A percentile compares a stretch with the other conserved stretches of the same genome.
These are phyloP conservation scores for Turritopsis rubra DNA, from an alignment of 30 jellyfish, hydroid and myxozoan species.

Conservation along the genomic window DNA sequence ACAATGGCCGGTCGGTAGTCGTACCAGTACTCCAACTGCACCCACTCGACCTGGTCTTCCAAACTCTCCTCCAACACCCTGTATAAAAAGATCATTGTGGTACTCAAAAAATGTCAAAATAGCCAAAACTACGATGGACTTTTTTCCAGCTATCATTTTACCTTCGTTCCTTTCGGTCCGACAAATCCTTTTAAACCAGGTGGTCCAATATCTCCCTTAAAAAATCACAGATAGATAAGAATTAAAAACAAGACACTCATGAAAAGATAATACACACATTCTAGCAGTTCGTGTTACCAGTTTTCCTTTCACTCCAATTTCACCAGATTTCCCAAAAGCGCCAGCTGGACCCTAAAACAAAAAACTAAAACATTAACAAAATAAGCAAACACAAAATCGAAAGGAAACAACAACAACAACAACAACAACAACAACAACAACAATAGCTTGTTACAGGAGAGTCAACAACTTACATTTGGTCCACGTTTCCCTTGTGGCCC, in stretches of 20 bases:
- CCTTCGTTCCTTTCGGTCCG: conserved; percentile 6
- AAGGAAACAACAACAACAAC: background rate
- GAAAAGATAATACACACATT: background rate
- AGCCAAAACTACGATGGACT: no score
- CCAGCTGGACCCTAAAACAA: conserved; percentile 60
- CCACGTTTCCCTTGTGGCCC: conserved; percentile 47
- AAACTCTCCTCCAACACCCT: background rate
- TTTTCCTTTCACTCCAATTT: conserved; percentile 44
- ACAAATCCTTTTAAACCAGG: background rate
- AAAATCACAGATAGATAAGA: background rate
- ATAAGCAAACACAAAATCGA: no score
- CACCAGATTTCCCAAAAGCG: conserved; percentile 38
- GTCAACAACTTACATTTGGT: conserved; percentile 40
- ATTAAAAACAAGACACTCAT: background rate
- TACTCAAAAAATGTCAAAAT: background rate
- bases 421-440: background rate
- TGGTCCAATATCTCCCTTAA: conserved; percentile 3
- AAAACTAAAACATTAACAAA: background rate
- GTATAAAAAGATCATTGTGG: background rate
- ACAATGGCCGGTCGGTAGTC: no score
- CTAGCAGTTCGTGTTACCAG: conserved; percentile 30
- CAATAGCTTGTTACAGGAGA: no score
- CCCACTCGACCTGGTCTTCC: background rate
- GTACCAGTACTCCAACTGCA: background rate
- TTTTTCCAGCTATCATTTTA: background rate